phyloP scores from a whole-genome alignment of 2,113 vertebrate species.

The Callipepla squamata region DNA sequence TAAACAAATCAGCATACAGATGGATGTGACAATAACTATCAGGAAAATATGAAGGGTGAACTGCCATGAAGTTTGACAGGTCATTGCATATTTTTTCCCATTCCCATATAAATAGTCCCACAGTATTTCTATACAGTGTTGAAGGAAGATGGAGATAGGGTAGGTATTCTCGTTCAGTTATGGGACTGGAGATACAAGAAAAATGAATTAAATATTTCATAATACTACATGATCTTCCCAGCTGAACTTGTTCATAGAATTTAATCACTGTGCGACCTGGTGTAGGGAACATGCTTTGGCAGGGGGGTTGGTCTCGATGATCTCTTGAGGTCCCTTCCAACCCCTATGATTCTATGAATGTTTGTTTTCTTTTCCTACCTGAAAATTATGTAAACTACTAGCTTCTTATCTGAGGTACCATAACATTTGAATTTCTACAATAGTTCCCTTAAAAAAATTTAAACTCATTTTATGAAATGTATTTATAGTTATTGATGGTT shows the following conservation, averaged over 20 bases:
- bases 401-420: background rate
- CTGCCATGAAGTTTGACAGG: conserved; percentile 48
- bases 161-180: background rate
- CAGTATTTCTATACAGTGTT: background rate
- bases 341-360: no score
- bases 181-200: background rate
- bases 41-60: conserved; percentile 23
- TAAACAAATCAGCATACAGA: conserved; percentile 59
- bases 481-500: background rate
- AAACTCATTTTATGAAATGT: background rate
- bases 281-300: no score
- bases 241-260: background rate
- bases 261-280: background rate
- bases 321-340: no score
- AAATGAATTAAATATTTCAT: background rate
- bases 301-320: no score
- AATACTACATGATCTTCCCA: background rate
- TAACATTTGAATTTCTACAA: background rate
- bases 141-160: background rate
- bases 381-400: background rate
- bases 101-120: background rate
- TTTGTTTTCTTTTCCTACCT: background rate
- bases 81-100: background rate
- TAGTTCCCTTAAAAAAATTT: background rate
- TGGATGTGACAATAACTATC: conserved; percentile 52